Base-by-base conservation (phyloP, 2,888 invertebrate genomes). In the Drosophila lacicola region DNA sequence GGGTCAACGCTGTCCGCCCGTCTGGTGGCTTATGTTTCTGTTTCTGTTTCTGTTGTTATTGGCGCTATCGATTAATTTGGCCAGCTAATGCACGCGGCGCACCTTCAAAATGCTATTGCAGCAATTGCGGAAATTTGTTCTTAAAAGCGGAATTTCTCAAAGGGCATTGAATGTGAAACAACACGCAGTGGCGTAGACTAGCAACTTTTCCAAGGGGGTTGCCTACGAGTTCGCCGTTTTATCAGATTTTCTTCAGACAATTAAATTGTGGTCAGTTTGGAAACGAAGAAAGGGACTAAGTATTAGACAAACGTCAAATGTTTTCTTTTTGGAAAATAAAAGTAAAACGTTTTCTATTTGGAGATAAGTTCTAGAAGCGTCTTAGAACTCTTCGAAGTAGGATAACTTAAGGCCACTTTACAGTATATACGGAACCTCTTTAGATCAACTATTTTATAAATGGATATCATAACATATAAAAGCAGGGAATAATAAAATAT, bases 21-120 rank as follows among this genome's bases (percentile, higher is more conserved):
- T n/a, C 29, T 29, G 29, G 29, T 29, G 13, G 36, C 25, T 21
- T 13, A 8, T 21, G 13, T 14, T 11, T 39, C 37, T 4, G n/a
- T 9, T 6, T 37, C 19, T 65, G 44, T 9, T 6, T 37, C 19
- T 65, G 44, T 46, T 75, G 73, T 56, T 77, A 85, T 82, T 88
- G 86, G 57, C 50, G 64, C 45, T 88, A 88, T 86, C 82, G 88
- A 88, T 86, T 88, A 66, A 73, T 83, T 83, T 86, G 73, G 74
- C 46, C 86, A 80, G 56, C 83, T 73, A 74, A 85, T 72, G 67
- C 78, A 54, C 68, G 88, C 58, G 88, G 68, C 75, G 74, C 88
- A 73, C 83, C 88, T 83, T 88, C 74, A 70, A 84, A 39, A 17
- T 49, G 58, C 60, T 77, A 79, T 85, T 86, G 83, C 80, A 73